Evolutionary conservation across 2,888 invertebrate species (phyloP).

Genomic region (Prosapia bicincta): DNA sequence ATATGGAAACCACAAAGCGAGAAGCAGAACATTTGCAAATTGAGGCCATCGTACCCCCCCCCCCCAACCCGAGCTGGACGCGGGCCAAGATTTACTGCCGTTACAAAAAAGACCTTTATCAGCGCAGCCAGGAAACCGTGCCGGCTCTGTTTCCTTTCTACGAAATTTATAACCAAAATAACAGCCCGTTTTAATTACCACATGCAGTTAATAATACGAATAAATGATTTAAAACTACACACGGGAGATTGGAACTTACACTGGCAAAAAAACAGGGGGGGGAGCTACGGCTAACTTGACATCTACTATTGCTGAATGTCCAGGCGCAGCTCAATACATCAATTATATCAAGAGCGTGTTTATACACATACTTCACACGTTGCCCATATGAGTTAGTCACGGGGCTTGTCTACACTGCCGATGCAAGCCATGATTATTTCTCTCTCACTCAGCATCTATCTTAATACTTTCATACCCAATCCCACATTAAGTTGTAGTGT

Average conservation of each 20-base stretch:
- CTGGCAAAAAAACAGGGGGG: no score
- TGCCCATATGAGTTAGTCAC: no score
- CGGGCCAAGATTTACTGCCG: not conserved
- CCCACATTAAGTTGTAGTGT: no score
- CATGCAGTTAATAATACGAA: not conserved
- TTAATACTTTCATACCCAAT: no score
- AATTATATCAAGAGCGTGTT: no score
- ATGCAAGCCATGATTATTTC: no score
- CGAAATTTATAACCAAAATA: not conserved
- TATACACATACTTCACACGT: no score
- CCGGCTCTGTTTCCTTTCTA: not conserved
- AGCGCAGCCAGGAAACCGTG: not conserved
- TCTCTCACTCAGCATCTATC: no score
- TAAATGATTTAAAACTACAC: not conserved
- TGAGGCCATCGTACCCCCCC: not conserved
- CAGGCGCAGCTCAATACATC: no score
- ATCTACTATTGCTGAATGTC: no score
- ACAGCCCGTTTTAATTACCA: not conserved
- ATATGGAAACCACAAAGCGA: not conserved
- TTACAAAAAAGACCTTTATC: conserved; percentile 2
- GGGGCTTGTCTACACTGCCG: no score
- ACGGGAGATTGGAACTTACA: not conserved
- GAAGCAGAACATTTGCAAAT: not conserved
- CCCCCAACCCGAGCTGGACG: not conserved
- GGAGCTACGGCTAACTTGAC: no score